Percentiles rank a stretch among this genome's conserved stretches.
These are phyloP conservation scores for Bathynomus jamesi DNA, from an alignment of 1,140 invertebrate species.

Conservation along the genomic window DNA sequence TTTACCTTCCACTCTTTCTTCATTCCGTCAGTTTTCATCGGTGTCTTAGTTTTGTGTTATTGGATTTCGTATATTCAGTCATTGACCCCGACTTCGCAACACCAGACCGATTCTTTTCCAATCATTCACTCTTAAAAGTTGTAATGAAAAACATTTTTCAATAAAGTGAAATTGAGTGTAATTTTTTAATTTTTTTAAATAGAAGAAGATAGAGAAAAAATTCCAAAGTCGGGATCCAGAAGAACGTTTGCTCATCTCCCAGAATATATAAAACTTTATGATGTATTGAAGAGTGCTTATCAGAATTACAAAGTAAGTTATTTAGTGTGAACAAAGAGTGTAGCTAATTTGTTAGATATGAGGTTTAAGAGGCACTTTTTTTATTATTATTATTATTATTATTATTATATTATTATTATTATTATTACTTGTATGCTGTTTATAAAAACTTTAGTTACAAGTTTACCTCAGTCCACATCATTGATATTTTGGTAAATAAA, in stretches of 20 bases:
- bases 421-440: not conserved
- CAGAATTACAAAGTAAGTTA: constrained; percentile 59
- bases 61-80: not conserved
- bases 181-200: not conserved
- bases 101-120: not conserved
- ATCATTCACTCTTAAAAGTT: not conserved
- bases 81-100: not conserved
- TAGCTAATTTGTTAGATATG: not conserved
- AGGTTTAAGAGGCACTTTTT: not conserved
- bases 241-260: constrained; percentile 59
- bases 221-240: constrained; percentile 41
- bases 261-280: constrained; percentile 69
- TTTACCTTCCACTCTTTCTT: no score
- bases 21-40: no score
- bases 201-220: constrained; percentile 25
- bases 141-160: not conserved
- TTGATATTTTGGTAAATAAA: no score
- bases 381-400: not conserved
- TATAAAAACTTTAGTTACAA: no score
- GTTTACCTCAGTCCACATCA: no score
- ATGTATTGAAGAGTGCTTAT: constrained; percentile 63
- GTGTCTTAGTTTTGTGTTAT: not conserved
- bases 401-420: not conserved
- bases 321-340: not conserved
- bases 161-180: not conserved